These are phyloP conservation scores for Rhinogobius similis DNA, from an alignment of 2,113 vertebrate species.

Conservation along the genomic window DNA sequence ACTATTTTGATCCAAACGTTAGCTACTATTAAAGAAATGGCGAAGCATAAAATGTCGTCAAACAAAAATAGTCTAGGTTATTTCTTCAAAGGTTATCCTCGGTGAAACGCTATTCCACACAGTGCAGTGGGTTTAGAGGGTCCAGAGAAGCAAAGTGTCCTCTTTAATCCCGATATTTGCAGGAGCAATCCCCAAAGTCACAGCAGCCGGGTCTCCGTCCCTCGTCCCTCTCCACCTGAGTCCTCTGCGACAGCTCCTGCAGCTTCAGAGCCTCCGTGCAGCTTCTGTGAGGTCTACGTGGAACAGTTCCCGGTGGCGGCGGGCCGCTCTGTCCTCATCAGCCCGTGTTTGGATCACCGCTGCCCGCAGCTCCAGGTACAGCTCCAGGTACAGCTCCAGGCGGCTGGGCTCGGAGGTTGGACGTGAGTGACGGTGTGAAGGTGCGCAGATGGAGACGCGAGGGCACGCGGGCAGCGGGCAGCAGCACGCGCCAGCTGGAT, in stretches of 20 bases:
- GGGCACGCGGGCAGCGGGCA: slow-evolving; percentile 18
- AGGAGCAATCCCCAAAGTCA: slow-evolving; percentile 48
- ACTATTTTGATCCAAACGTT: slow-evolving; percentile 6
- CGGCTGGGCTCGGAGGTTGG: neutral
- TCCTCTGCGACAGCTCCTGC: slow-evolving; percentile 54
- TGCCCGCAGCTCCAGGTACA: neutral
- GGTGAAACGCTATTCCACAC: slow-evolving; percentile 11
- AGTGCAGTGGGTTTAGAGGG: neutral
- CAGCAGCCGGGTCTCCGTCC: slow-evolving; percentile 33
- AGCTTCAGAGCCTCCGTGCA: slow-evolving; percentile 10
- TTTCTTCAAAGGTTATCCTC: slow-evolving; percentile 27
- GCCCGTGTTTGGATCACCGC: slow-evolving; percentile 18
- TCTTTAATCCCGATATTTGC: slow-evolving; percentile 2
- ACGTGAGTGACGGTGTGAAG: slow-evolving; percentile 5
- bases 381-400: neutral
- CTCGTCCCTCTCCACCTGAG: slow-evolving; percentile 19
- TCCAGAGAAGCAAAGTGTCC: slow-evolving; percentile 8
- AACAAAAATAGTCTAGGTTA: neutral
- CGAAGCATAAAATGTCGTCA: neutral
- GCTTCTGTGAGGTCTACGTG: neutral
- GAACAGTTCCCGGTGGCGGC: neutral
- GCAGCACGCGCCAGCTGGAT: slow-evolving; percentile 17
- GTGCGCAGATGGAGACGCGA: slow-evolving; percentile 9
- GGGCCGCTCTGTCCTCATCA: slow-evolving; percentile 31
- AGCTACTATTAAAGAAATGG: slow-evolving; percentile 11